Percentiles rank a stretch among this genome's conserved stretches.
These are phyloP conservation scores for Holotrichia oblita DNA, from an alignment of 1,140 invertebrate genomes.

Conservation along the genomic window DNA sequence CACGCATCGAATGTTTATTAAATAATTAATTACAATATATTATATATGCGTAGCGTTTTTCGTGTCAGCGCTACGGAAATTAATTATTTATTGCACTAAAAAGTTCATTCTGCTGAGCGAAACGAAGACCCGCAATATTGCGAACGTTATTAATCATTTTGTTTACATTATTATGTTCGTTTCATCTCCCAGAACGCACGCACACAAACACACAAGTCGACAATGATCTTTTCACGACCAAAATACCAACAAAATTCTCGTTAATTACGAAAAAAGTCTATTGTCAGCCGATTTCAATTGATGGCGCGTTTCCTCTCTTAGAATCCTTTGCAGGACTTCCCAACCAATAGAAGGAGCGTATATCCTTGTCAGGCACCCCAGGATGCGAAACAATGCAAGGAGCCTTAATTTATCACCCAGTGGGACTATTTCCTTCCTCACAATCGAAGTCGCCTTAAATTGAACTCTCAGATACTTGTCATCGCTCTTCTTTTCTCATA, in stretches of 20 bases:
- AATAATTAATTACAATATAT: constrained; percentile 35
- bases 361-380: constrained; percentile 55
- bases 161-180: constrained; percentile 36
- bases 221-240: constrained; percentile 23
- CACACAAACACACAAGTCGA: background rate
- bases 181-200: background rate
- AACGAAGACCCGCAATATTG: constrained; percentile 10
- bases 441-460: constrained; percentile 54
- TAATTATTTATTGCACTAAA: constrained; percentile 27
- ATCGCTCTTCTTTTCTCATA: constrained; percentile 50
- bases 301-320: constrained; percentile 50
- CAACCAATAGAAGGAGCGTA: constrained; percentile 50
- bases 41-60: constrained; percentile 1
- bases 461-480: constrained; percentile 54
- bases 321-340: constrained; percentile 51
- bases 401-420: constrained; percentile 57
- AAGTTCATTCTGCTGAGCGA: background rate
- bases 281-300: constrained; percentile 54
- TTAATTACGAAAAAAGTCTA: constrained; percentile 55
- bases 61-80: constrained; percentile 10
- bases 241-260: constrained; percentile 47
- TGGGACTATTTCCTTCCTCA: constrained; percentile 55
- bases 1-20: background rate
- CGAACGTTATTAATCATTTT: constrained; percentile 25
- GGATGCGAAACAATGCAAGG: constrained; percentile 55